Conservation (phyloP, 2,888 invertebrate species). For the Catocala fraxini region DNA sequence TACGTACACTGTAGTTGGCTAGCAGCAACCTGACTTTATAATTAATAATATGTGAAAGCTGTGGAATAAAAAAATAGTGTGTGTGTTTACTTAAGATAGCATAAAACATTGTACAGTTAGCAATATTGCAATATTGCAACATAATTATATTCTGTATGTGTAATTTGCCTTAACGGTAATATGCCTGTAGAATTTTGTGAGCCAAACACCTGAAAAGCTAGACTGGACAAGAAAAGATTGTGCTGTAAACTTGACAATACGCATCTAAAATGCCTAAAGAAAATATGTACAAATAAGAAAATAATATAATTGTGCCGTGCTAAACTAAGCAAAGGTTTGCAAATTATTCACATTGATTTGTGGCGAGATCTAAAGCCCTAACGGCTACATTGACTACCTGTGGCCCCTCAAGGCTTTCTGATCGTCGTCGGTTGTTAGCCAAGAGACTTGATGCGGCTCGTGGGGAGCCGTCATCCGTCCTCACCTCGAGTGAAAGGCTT, state of each 20-base stretch:
- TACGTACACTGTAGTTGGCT: too few relatives aligned
- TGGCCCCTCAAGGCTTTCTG: constrained; percentile 88
- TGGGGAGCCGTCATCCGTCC: constrained; percentile 80
- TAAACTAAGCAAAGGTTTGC: constrained; percentile 1
- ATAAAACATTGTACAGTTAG: too few relatives aligned
- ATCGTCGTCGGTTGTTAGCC: constrained; percentile 83
- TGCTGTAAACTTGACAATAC: too few relatives aligned
- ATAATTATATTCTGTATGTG: too few relatives aligned
- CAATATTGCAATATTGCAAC: too few relatives aligned
- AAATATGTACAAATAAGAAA: neutral
- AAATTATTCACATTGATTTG: neutral
- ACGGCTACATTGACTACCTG: constrained; percentile 71
- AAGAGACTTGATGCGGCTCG: constrained; percentile 80
- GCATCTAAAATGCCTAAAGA: too few relatives aligned
- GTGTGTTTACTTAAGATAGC: too few relatives aligned
- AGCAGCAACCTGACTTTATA: too few relatives aligned
- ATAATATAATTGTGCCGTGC: constrained; percentile 4
- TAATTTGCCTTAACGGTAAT: too few relatives aligned
- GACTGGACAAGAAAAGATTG: neutral
- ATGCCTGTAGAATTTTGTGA: too few relatives aligned
- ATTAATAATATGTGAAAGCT: too few relatives aligned
- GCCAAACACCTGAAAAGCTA: neutral
- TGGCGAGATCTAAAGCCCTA: constrained; percentile 33
- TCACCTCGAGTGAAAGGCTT: constrained; percentile 89
- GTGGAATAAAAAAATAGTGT: too few relatives aligned